A percentile compares a stretch with the other conserved stretches of the same genome.
Conservation (phyloP, 2,113 vertebrate genomes). For the Bungarus multicinctus region DNA sequence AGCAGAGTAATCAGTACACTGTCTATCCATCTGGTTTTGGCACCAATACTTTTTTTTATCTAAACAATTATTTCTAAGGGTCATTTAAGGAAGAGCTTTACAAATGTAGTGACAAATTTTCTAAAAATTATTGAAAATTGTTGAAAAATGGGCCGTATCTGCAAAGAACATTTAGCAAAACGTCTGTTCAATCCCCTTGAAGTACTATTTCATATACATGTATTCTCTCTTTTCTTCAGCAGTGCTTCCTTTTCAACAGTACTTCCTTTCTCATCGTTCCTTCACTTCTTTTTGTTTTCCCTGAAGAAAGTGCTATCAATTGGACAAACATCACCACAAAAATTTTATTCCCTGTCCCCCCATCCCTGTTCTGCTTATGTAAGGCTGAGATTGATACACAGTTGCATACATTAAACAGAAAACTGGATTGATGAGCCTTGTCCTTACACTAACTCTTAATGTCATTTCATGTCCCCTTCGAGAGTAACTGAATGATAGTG, state of each 20-base stretch:
- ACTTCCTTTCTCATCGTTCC: background rate
- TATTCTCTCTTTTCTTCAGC: background rate
- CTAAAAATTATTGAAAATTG: background rate
- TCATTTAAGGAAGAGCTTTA: background rate
- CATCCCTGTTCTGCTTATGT: background rate
- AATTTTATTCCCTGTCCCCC: background rate
- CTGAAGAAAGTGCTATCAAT: background rate
- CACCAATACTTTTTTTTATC: background rate
- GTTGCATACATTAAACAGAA: background rate
- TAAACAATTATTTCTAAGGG: background rate
- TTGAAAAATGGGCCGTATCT: background rate
- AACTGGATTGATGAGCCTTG: constrained; percentile 6
- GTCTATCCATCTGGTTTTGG: background rate
- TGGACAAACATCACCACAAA: background rate
- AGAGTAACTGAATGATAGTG: background rate
- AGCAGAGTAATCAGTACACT: background rate
- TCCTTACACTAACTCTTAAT: background rate
- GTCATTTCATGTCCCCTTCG: background rate
- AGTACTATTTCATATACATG: background rate
- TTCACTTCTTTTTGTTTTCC: background rate
- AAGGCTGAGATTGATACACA: background rate
- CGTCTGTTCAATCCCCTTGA: background rate
- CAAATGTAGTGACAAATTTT: background rate
- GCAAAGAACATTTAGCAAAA: background rate
- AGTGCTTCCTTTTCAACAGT: background rate